phyloP scores from a whole-genome alignment of 2,888 invertebrate species.

The Villa cingulata region DNA sequence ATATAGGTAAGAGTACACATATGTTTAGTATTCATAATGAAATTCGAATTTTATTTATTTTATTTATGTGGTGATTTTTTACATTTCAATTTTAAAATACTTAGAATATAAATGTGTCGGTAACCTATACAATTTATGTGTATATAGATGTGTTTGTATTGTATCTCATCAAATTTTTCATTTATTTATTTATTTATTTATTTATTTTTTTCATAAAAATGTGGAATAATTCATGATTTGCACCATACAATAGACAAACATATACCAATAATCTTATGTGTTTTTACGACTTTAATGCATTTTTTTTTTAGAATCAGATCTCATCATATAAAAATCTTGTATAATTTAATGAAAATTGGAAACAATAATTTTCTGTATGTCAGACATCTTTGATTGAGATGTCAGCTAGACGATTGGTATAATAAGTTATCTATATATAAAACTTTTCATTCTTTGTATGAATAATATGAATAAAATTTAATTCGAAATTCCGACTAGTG shows the following conservation, averaged over 20 bases:
- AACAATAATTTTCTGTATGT: constrained; percentile 14
- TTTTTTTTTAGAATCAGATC: not conserved
- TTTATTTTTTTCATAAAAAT: not conserved
- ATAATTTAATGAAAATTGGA: constrained; percentile 15
- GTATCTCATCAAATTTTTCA: constrained; percentile 4
- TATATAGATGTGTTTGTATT: too few species aligned
- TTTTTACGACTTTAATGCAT: too few species aligned
- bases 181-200: not conserved
- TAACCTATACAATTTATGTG: too few species aligned
- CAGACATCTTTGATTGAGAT: constrained; percentile 12
- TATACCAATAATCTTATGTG: too few species aligned
- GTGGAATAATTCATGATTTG: constrained; percentile 9
- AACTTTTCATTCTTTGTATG: constrained; percentile 3
- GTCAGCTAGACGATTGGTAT: constrained; percentile 8
- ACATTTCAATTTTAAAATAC: too few species aligned
- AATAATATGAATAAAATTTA: constrained; percentile 9
- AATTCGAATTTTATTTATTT: too few species aligned
- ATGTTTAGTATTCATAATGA: too few species aligned
- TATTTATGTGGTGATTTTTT: too few species aligned
- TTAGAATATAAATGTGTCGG: too few species aligned
- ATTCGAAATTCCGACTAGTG: too few species aligned
- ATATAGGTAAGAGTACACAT: too few species aligned
- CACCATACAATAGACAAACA: constrained; percentile 1
- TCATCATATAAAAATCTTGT: constrained; percentile 5
- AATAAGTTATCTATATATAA: too few species aligned